Evolutionary conservation across 2,888 invertebrate genomes (phyloP).

Genomic region (Catotricha subobsoleta): DNA sequence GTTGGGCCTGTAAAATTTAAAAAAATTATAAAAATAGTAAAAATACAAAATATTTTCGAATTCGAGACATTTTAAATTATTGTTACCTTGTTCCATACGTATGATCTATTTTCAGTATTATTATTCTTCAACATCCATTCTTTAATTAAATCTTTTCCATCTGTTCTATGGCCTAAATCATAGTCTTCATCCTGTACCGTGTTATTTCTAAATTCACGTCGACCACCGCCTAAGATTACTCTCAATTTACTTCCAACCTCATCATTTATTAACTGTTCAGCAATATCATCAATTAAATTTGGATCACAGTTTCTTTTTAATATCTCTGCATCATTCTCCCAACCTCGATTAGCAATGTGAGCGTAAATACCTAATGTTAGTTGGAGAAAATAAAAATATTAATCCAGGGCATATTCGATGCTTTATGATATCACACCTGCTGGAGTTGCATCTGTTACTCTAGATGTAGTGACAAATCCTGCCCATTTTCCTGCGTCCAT

Average conservation of each 20-base stretch:
- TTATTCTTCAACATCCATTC: constrained; percentile 34
- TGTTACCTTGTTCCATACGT: constrained; percentile 3
- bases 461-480: constrained; percentile 54
- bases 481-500: constrained; percentile 41
- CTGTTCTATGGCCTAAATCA: constrained; percentile 34
- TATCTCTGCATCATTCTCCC: constrained; percentile 50
- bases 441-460: constrained; percentile 65
- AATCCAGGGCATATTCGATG: too few species aligned
- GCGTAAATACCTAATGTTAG: too few species aligned
- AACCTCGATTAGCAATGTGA: constrained; percentile 49
- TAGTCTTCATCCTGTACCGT: constrained; percentile 34
- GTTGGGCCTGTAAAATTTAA: constrained; percentile 30
- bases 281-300: constrained; percentile 46
- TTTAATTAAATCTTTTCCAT: constrained; percentile 45
- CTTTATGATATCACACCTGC: constrained; percentile 43
- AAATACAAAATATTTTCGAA: too few species aligned
- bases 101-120: constrained; percentile 25
- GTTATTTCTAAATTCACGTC: constrained; percentile 42
- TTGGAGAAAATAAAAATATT: too few species aligned
- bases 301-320: constrained; percentile 27
- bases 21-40: too few species aligned
- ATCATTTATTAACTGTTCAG: constrained; percentile 32
- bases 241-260: constrained; percentile 49
- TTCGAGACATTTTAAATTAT: too few species aligned
- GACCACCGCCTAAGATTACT: constrained; percentile 63